A percentile compares a stretch with the other conserved stretches of the same genome.
phyloP scores from a whole-genome alignment of 2,113 vertebrate species.

The Leucopsar rothschildi region DNA sequence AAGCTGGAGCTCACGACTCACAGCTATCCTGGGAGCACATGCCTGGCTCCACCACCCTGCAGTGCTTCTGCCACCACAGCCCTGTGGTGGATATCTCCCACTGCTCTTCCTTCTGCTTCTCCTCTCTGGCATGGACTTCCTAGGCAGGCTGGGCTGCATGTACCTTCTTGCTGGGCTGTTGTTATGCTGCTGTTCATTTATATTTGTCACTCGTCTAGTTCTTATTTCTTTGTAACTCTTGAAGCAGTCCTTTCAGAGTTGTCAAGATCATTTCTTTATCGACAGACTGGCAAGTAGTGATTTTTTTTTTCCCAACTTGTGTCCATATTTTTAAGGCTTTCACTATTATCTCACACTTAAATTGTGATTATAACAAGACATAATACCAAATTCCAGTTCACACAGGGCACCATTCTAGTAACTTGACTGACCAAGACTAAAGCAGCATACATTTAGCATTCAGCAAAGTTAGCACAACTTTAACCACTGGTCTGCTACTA shows the following conservation, averaged over 20 bases:
- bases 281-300: background rate
- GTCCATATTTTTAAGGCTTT: background rate
- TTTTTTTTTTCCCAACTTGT: background rate
- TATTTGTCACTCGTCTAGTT: background rate
- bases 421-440: background rate
- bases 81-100: rapidly evolving
- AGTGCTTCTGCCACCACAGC: background rate
- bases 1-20: background rate
- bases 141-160: background rate
- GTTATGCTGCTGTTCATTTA: background rate
- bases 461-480: background rate
- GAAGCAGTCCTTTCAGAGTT: background rate
- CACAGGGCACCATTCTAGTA: background rate
- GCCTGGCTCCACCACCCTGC: rapidly evolving
- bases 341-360: background rate
- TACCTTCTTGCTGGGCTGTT: background rate
- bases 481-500: background rate
- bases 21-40: background rate
- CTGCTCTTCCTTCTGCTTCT: background rate
- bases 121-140: background rate
- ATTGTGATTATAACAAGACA: background rate
- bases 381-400: background rate
- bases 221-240: background rate
- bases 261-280: background rate
- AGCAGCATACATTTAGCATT: background rate